Conservation (phyloP, 2,888 invertebrate genomes). For the Candidula unifasciata region DNA sequence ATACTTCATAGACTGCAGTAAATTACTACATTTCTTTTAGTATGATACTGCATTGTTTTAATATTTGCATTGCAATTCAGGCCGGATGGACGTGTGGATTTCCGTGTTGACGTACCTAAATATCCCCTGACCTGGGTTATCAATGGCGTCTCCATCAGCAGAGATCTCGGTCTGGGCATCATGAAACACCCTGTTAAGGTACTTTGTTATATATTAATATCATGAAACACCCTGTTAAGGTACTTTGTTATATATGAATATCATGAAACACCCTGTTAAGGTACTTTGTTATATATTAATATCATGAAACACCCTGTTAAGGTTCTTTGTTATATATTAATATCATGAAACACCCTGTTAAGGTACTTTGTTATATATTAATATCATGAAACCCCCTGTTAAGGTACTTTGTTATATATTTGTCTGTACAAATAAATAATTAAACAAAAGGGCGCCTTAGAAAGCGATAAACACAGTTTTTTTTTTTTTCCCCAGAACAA, state of each 20-base stretch:
- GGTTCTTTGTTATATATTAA: no score
- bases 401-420: slow-evolving; percentile 80
- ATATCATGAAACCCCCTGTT: slow-evolving; percentile 84
- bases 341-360: slow-evolving; percentile 88
- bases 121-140: slow-evolving; percentile 87
- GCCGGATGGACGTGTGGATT: slow-evolving; percentile 77
- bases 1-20: neutral
- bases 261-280: no score
- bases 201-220: slow-evolving; percentile 47
- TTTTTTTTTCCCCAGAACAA: no score
- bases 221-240: no score
- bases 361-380: slow-evolving; percentile 78
- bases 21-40: neutral
- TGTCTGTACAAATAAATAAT: no score
- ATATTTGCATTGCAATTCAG: slow-evolving; percentile 56
- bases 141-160: slow-evolving; percentile 93
- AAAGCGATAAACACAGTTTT: no score
- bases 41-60: neutral
- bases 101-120: slow-evolving; percentile 74
- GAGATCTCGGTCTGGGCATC: slow-evolving; percentile 91
- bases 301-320: no score
- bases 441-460: no score
- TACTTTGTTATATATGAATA: no score
- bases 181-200: slow-evolving; percentile 87
- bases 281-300: no score